Conservation (phyloP, 2,888 invertebrate species). For the Drosophila paramelanica region DNA sequence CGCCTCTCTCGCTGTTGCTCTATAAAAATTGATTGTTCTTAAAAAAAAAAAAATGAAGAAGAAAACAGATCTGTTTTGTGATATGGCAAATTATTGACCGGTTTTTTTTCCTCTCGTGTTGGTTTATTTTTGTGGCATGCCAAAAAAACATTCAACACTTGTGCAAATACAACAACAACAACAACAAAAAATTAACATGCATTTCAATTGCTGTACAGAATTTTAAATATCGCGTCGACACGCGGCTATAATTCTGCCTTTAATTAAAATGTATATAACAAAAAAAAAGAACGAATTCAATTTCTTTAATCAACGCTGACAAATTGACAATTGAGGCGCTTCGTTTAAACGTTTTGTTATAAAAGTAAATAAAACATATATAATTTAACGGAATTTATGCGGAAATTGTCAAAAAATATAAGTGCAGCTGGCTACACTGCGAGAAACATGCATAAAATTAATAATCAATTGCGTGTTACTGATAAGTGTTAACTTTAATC, state of each 20-base stretch:
- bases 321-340: slow-evolving; percentile 72
- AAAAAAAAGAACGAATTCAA: slow-evolving; percentile 34
- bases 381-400: slow-evolving; percentile 21
- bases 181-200: slow-evolving; percentile 43
- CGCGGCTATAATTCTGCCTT: slow-evolving; percentile 73
- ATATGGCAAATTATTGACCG: slow-evolving; percentile 33
- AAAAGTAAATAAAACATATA: slow-evolving; percentile 31
- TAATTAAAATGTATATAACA: slow-evolving; percentile 71
- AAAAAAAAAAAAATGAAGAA: background rate
- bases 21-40: slow-evolving; percentile 44
- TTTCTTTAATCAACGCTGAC: slow-evolving; percentile 75
- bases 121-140: slow-evolving; percentile 56
- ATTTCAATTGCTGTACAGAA: slow-evolving; percentile 54
- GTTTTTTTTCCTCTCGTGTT: slow-evolving; percentile 31
- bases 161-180: slow-evolving; percentile 51
- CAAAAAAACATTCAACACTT: slow-evolving; percentile 56
- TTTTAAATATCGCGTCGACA: slow-evolving; percentile 43
- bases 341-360: slow-evolving; percentile 43
- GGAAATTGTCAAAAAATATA: slow-evolving; percentile 33
- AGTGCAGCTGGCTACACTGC: slow-evolving; percentile 25
- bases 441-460: slow-evolving; percentile 21
- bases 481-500: slow-evolving; percentile 13
- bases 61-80: slow-evolving; percentile 12
- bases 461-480: background rate
- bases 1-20: slow-evolving; percentile 44